Conservation (phyloP, 1,140 invertebrate genomes). For the Notospermus geniculatus region DNA sequence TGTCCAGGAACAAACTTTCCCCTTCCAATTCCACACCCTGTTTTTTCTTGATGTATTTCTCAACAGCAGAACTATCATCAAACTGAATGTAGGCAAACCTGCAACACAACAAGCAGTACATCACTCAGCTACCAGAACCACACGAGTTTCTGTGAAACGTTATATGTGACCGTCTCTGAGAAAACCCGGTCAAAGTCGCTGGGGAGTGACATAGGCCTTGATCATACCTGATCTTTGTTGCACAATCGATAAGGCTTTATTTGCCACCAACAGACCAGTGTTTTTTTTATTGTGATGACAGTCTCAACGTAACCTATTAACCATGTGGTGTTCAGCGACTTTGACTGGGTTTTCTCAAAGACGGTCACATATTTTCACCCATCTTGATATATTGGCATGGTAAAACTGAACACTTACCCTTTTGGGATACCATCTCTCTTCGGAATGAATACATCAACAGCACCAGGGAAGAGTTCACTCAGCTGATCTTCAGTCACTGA, state of each 20-base stretch:
- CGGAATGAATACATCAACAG: conserved; percentile 63
- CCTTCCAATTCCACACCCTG: conserved; percentile 43
- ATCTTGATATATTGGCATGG: neutral
- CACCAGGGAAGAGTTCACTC: conserved; percentile 65
- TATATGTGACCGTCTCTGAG: too few relatives aligned
- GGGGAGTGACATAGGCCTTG: too few relatives aligned
- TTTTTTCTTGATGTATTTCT: conserved; percentile 34
- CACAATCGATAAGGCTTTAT: too few relatives aligned
- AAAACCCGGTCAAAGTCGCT: too few relatives aligned
- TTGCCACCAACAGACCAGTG: too few relatives aligned
- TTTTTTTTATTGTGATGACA: neutral
- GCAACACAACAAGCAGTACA: conserved; percentile 17
- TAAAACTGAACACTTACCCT: conserved; percentile 24
- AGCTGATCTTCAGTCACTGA: conserved; percentile 77
- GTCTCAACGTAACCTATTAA: too few relatives aligned
- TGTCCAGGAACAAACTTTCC: conserved; percentile 38
- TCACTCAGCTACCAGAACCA: too few relatives aligned
- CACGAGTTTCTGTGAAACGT: too few relatives aligned
- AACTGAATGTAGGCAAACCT: conserved; percentile 47
- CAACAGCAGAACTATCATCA: conserved; percentile 29
- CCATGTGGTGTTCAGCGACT: too few relatives aligned
- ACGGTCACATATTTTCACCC: neutral
- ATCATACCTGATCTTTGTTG: too few relatives aligned
- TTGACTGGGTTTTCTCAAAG: too few relatives aligned
- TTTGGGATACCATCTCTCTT: conserved; percentile 27